These are phyloP conservation scores for Hydropsyche tenuis DNA, from an alignment of 1,140 invertebrate species.

Conservation along the genomic window DNA sequence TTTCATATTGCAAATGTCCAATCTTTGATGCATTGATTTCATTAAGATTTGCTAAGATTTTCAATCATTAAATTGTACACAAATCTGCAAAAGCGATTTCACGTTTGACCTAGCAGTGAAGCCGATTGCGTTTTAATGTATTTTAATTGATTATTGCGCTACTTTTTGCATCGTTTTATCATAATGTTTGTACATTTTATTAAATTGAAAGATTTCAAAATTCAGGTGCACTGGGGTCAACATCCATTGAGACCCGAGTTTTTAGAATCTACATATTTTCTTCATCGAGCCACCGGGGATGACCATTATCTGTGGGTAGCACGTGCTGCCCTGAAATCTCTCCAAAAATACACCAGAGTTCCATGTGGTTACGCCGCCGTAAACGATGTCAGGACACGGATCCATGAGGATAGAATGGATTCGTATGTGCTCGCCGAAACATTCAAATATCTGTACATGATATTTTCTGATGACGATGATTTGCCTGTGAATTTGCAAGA, in stretches of 20 bases:
- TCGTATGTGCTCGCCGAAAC: constrained; percentile 98
- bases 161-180: no score
- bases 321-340: constrained; percentile 85
- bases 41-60: no score
- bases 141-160: no score
- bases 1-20: no score
- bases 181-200: neutral
- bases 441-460: constrained; percentile 95
- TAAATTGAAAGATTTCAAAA: constrained; percentile 25
- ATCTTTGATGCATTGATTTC: no score
- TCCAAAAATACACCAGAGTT: constrained; percentile 91
- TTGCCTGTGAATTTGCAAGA: constrained; percentile 91
- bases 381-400: constrained; percentile 90
- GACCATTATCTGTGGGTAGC: constrained; percentile 95
- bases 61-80: no score
- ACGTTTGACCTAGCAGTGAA: no score
- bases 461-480: constrained; percentile 91
- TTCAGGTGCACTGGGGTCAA: constrained; percentile 95
- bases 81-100: no score
- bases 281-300: constrained; percentile 94
- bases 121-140: no score
- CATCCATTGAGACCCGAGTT: constrained; percentile 97
- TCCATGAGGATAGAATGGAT: constrained; percentile 96
- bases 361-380: constrained; percentile 96
- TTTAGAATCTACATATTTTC: constrained; percentile 96